Evolutionary conservation across 2,113 vertebrate genomes (phyloP), one percentile per base, ranked within the genome.

Genomic region (Coreoperca whiteheadi): DNA sequence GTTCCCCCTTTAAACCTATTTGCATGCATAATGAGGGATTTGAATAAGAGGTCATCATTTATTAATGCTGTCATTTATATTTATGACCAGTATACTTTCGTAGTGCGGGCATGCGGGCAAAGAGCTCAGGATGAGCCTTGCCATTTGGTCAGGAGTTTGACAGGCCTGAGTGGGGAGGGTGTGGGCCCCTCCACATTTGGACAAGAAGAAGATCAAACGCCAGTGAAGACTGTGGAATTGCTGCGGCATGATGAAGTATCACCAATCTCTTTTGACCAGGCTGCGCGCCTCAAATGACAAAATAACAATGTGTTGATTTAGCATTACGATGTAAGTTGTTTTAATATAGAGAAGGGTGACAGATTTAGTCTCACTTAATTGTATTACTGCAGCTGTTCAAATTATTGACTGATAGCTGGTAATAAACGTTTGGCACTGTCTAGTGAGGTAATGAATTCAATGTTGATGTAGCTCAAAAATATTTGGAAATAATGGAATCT

Each of bases 11-110:
- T 89, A 88, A 91, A 87, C 73, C 81, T 74, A 90, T 94, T 90
- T 94, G 91, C 93, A 93, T 93, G 90, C 75, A 87, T 87, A 89
- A 95, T 93, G 84, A 91, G 83, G 74, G 75, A 67, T 89, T 88
- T 82, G 84, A 88, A 92, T 89, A 50, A 88, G 84, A 69, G 79
- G 79, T 82, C 74, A 90, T 95, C 79, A 91, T 92, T 94, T 94
- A 95, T 93, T 91, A 87, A 95, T 86, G 68, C 77, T 65, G 82
- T 75, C 87, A 93, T 95, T 94, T 93, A 93, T 94, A 95, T 95
- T 93, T 88, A 93, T 91, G 86, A 88, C 67, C 53, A 15, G 46
- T 76, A 74, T 65, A 77, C 69, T 80, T 87, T 77, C 8, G 34
- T 74, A 73, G 82, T 53, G 75, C 28, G 4, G 48, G 63, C 32